These are phyloP conservation scores for Atta cephalotes DNA, from an alignment of 1,140 invertebrate genomes.

Conservation along the genomic window DNA sequence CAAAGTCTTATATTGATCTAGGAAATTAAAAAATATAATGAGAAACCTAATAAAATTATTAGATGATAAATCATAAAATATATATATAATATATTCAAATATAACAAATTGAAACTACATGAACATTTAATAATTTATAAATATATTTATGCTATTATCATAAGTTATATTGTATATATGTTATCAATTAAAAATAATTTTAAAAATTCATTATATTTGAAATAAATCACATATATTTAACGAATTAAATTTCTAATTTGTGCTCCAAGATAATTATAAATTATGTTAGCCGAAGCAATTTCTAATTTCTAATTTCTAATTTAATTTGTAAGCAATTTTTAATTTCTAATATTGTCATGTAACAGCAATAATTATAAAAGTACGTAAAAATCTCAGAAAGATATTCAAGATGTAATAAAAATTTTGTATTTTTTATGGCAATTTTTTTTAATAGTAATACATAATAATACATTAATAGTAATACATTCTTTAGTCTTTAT, in stretches of 20 bases:
- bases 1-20: neutral
- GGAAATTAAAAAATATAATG: neutral
- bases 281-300: neutral
- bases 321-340: neutral
- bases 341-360: constrained; percentile 19
- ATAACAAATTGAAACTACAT: neutral
- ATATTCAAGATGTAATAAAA: neutral
- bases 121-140: constrained; percentile 25
- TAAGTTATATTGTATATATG: neutral
- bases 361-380: constrained; percentile 9
- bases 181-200: neutral
- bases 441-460: neutral
- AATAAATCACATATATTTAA: neutral
- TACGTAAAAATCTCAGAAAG: neutral
- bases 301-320: neutral
- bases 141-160: constrained; percentile 16
- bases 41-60: neutral
- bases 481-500: too few relatives aligned
- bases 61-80: neutral
- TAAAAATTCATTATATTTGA: neutral
- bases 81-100: neutral
- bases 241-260: neutral
- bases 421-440: neutral
- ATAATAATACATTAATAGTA: too few relatives aligned
- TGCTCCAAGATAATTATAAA: neutral